These are phyloP conservation scores for Melanotaenia nigrans DNA, from an alignment of 2,797 vertebrate species.

Conservation along the genomic window DNA sequence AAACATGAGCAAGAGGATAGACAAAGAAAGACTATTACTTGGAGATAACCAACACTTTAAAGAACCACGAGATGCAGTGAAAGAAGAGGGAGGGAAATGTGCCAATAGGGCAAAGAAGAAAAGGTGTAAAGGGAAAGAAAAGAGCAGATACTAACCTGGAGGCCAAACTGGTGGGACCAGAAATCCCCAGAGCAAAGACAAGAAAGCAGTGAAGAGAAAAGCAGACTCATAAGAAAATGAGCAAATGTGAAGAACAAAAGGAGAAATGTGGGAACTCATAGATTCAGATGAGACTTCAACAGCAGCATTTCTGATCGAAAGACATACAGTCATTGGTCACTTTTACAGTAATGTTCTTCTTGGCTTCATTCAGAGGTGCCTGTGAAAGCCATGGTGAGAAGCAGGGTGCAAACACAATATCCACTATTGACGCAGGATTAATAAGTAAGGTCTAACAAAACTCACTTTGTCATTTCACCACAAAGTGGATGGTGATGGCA, in stretches of 20 bases:
- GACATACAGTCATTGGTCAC: too few species aligned
- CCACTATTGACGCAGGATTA: not conserved
- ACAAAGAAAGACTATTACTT: constrained; percentile 11
- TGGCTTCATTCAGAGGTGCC: not conserved
- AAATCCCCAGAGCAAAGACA: constrained; percentile 69
- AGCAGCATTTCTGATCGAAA: not conserved
- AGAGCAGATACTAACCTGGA: constrained; percentile 78
- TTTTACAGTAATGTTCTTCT: not conserved
- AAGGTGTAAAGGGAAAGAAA: constrained; percentile 17
- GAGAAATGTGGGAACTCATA: not conserved
- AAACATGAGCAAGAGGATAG: constrained; percentile 5
- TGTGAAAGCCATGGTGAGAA: not conserved
- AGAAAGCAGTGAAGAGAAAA: constrained; percentile 72
- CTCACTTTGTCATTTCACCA: not conserved
- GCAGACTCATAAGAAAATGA: constrained; percentile 60
- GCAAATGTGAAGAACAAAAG: constrained; percentile 23
- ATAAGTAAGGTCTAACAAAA: not conserved
- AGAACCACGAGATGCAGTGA: constrained; percentile 10
- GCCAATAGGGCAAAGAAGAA: constrained; percentile 13
- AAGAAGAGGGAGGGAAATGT: constrained; percentile 11
- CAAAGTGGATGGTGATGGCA: not conserved
- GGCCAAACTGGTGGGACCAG: constrained; percentile 72
- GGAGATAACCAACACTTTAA: not conserved
- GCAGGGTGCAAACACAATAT: not conserved
- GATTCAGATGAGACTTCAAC: not conserved